phyloP scores from a whole-genome alignment of 2,113 vertebrate species.

The Misgurnus anguillicaudatus region DNA sequence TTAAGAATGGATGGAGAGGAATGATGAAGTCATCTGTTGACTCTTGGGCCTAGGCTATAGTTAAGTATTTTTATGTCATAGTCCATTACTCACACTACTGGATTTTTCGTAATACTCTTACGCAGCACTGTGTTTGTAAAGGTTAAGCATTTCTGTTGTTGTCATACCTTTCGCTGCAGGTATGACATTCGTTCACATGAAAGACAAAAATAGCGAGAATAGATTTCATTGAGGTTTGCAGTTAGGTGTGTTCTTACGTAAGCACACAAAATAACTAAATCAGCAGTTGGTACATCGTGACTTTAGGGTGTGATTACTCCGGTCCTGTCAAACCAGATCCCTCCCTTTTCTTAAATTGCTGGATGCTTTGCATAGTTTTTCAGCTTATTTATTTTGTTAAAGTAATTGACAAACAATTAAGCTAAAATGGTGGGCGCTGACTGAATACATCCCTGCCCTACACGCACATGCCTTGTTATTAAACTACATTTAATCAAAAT shows the following conservation, averaged over 20 bases:
- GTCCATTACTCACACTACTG: neutral
- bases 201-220: neutral
- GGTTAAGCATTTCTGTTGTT: slow-evolving; percentile 22
- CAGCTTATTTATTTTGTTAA: slow-evolving; percentile 13
- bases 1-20: neutral
- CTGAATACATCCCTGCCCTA: neutral
- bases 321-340: slow-evolving; percentile 14
- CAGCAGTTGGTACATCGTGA: neutral
- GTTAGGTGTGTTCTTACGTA: neutral
- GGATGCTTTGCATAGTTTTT: slow-evolving; percentile 37
- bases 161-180: neutral
- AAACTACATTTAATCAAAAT: neutral
- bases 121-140: neutral
- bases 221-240: neutral
- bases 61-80: neutral
- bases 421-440: neutral
- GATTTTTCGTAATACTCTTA: neutral
- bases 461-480: neutral
- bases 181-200: slow-evolving; percentile 2
- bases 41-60: neutral
- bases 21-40: no score
- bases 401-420: neutral
- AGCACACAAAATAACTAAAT: slow-evolving; percentile 31
- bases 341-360: slow-evolving; percentile 8
- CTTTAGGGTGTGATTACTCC: slow-evolving; percentile 19